Evolutionary conservation across 2,113 vertebrate species (phyloP).

Genomic region (Chauna torquata): DNA sequence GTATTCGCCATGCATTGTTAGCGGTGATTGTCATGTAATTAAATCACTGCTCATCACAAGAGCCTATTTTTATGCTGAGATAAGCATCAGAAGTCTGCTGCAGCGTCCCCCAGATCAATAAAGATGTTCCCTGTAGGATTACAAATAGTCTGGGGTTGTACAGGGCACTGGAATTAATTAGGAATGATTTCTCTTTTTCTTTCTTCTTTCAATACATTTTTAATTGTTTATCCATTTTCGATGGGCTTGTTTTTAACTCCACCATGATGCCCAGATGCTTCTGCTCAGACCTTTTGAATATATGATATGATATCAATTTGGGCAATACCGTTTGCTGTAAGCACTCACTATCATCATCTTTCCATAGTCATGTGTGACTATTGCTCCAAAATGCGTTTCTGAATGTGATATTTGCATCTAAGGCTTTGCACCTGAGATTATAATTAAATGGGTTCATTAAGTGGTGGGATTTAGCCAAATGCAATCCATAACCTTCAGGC

Average conservation of each 20-base stretch:
- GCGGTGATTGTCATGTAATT: conserved; percentile 98
- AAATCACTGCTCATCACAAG: conserved; percentile 91
- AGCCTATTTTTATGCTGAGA: conserved; percentile 92
- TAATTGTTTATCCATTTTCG: conserved; percentile 84
- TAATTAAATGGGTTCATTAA: background rate
- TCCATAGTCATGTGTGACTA: background rate
- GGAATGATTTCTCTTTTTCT: conserved; percentile 85
- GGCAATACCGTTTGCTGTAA: background rate
- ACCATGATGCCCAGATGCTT: background rate
- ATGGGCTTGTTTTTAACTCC: conserved; percentile 63
- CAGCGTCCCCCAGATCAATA: conserved; percentile 91
- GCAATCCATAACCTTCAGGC: background rate
- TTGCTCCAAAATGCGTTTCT: background rate
- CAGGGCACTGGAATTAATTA: conserved; percentile 93
- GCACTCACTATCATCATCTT: background rate
- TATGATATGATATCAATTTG: background rate
- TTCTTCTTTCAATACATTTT: conserved; percentile 82
- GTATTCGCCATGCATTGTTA: conserved; percentile 88
- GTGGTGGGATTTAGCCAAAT: background rate
- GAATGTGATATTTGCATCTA: background rate
- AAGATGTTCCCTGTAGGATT: conserved; percentile 91
- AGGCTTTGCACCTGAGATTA: background rate
- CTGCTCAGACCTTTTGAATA: conserved; percentile 1
- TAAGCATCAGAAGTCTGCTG: conserved; percentile 87
- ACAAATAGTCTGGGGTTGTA: conserved; percentile 87